Evolutionary conservation across 2,113 vertebrate genomes (phyloP).

Genomic region (Heterochromis multidens): DNA sequence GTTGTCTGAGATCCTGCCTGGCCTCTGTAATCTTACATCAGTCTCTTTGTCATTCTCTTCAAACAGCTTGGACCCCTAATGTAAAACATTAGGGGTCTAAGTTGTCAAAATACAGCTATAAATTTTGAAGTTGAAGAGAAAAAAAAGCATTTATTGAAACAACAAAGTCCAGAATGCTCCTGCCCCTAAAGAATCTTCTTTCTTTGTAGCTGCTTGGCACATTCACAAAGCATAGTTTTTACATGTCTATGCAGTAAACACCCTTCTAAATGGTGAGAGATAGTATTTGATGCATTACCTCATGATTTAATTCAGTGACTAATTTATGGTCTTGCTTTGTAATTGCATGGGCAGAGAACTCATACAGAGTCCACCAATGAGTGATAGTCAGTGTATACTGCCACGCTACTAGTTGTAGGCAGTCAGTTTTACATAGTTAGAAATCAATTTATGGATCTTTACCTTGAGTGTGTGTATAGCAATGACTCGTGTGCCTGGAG

Average conservation of each 20-base stretch:
- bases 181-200: not conserved
- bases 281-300: slow-evolving; percentile 53
- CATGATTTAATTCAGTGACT: slow-evolving; percentile 58
- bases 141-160: not conserved
- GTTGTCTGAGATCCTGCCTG: slow-evolving; percentile 60
- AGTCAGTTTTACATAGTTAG: slow-evolving; percentile 58
- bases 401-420: slow-evolving; percentile 16
- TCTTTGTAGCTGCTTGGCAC: slow-evolving; percentile 33
- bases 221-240: not conserved
- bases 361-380: slow-evolving; percentile 46
- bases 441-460: slow-evolving; percentile 54
- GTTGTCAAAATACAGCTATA: not conserved
- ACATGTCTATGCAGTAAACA: not conserved
- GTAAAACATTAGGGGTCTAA: not conserved
- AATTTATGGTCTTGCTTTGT: slow-evolving; percentile 63
- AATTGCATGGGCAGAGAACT: slow-evolving; percentile 45
- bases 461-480: slow-evolving; percentile 8
- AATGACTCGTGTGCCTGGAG: slow-evolving; percentile 2
- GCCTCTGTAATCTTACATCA: not conserved
- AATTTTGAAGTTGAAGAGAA: not conserved
- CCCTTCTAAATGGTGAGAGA: slow-evolving; percentile 12
- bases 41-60: not conserved
- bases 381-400: slow-evolving; percentile 28
- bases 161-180: not conserved
- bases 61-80: not conserved